Evolutionary conservation across 2,888 invertebrate genomes (phyloP), one percentile per base, ranked within the genome.

Genomic region (Troides oblongomaculatus): DNA sequence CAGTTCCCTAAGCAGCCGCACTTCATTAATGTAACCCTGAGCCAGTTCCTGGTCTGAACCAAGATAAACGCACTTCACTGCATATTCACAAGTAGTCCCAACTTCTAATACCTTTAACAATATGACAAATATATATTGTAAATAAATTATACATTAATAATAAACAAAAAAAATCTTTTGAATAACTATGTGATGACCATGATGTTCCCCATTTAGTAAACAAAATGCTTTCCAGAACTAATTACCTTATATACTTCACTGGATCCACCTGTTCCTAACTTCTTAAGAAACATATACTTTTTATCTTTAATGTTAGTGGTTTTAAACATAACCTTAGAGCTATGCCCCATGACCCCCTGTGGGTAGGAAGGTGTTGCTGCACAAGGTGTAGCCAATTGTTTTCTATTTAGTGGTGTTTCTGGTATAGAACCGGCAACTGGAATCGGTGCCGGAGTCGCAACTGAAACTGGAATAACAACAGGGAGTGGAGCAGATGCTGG

Each of bases 241-340:
- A 73, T 78, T 75, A 91, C 94, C 84, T 94, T 93, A 68, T 93
- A 96, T 5, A 98, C 98, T 85, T 96, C 95, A 80, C 98, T 97
- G 68, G 97, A 97, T 58, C 98, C 98, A n/a, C 98, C 98, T 76
- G 94, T 94, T 0, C 99, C 99, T 62, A 98, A 88, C 77, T 95
- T 93, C 73, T 95, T 96, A 18, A 97, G 90, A 65, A 97, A 94
- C 72, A 94, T 89, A 85, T 97, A 99, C 39, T 94, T 93, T 64
- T 94, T 94, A 36, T 94, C 94, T 74, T 97, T 97, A 2, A 98
- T 96, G 56, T 79, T 85, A 18, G 95, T 90, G 21, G 91, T 93
- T 76, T 93, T 94, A 62, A 92, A 90, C 17, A 86, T 77, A 70
- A 88, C 79, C 73, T 89, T 91, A 0, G 86, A 82, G 56, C 81